Evolutionary conservation across 2,797 vertebrate species (phyloP).

Genomic region (Platalea minor): DNA sequence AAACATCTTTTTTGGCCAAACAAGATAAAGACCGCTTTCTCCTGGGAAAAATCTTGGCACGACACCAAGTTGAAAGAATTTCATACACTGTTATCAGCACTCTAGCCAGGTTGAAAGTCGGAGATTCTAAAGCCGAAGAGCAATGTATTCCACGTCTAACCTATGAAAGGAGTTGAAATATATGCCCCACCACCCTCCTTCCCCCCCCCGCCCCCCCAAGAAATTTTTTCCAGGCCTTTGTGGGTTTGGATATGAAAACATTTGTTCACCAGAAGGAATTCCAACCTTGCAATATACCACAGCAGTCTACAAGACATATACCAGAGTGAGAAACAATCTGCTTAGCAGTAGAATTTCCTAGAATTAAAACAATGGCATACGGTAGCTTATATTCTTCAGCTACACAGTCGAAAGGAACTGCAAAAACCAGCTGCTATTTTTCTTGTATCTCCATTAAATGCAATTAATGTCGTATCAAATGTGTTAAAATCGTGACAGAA

Average conservation of each 20-base stretch:
- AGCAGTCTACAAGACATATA: neutral
- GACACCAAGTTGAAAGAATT: neutral
- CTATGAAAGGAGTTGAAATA: neutral
- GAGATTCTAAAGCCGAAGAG: neutral
- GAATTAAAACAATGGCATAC: neutral
- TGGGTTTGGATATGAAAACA: neutral
- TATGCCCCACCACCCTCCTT: fast-evolving
- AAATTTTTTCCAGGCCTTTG: neutral
- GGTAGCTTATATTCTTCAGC: neutral
- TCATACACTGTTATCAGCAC: neutral
- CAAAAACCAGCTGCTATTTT: neutral
- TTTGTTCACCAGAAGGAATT: neutral
- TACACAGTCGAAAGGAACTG: neutral
- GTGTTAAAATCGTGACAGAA: neutral
- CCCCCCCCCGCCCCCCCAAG: no score
- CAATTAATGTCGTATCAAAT: neutral
- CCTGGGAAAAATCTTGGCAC: slow-evolving; percentile 10
- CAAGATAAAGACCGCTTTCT: slow-evolving; percentile 30
- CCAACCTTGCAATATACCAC: neutral
- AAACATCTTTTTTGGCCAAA: slow-evolving; percentile 50
- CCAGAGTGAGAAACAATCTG: neutral
- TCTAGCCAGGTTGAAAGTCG: neutral
- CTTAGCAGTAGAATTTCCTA: neutral
- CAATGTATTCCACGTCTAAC: neutral
- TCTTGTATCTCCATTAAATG: neutral